Percentiles rank a stretch among this genome's conserved stretches.
phyloP scores from a whole-genome alignment of 2,888 invertebrate species.

The Dasysyrphus tricinctus region DNA sequence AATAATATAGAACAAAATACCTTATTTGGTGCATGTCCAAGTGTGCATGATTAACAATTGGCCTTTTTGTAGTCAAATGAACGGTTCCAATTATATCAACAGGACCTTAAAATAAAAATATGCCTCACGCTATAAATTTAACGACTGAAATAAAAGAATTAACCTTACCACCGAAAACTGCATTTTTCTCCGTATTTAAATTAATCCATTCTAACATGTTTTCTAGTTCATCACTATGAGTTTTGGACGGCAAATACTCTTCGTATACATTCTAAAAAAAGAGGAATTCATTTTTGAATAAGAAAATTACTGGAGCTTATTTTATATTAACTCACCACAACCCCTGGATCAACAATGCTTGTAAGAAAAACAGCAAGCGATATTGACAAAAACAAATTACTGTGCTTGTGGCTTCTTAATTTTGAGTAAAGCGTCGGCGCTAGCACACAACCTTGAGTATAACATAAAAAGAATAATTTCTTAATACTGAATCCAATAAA shows the following conservation, averaged over 20 bases:
- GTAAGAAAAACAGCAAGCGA: constrained; percentile 84
- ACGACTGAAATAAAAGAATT: not conserved
- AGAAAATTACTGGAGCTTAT: no score
- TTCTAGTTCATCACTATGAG: constrained; percentile 89
- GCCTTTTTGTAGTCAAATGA: constrained; percentile 89
- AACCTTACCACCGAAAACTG: constrained; percentile 87
- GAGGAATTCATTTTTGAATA: not conserved
- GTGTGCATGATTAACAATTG: constrained; percentile 94
- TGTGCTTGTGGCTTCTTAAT: constrained; percentile 85
- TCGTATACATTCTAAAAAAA: constrained; percentile 81
- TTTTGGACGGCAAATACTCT: constrained; percentile 86
- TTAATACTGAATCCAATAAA: constrained; percentile 80
- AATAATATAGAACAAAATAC: constrained; percentile 82
- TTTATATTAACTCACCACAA: constrained; percentile 77
- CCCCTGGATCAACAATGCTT: constrained; percentile 82
- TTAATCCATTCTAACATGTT: constrained; percentile 91
- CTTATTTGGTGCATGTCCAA: constrained; percentile 92
- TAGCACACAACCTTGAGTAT: constrained; percentile 85
- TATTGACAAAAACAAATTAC: constrained; percentile 82
- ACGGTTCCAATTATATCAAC: constrained; percentile 93
- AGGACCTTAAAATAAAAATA: constrained; percentile 85
- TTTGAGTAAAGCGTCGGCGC: constrained; percentile 87
- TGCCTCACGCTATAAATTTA: not conserved
- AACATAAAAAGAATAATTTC: constrained; percentile 82
- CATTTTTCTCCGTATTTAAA: constrained; percentile 85